These are phyloP conservation scores for Trididemnum miniatum DNA, from an alignment of 23 tunicate species.

Conservation along the genomic window DNA sequence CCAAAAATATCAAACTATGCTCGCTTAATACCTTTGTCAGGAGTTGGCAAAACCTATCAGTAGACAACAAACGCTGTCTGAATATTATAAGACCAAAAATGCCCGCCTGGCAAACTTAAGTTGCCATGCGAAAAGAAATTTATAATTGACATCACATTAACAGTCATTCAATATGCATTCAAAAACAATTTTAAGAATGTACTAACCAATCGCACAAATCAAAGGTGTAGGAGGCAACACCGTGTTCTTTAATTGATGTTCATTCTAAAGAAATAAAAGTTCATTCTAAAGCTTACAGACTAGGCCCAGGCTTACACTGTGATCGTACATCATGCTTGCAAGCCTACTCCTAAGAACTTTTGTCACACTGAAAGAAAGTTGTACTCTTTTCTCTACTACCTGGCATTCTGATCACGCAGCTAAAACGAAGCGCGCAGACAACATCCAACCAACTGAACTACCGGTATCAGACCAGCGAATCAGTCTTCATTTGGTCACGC, in stretches of 20 bases:
- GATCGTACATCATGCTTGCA: neutral
- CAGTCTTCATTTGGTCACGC: too few species aligned
- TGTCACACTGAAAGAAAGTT: neutral
- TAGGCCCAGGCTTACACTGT: too few species aligned
- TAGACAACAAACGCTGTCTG: neutral
- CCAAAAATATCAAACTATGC: neutral
- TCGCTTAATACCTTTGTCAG: neutral
- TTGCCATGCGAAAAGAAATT: neutral
- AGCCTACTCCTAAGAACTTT: neutral
- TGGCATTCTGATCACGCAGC: neutral
- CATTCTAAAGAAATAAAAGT: neutral
- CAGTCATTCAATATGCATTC: neutral
- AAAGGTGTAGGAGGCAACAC: neutral
- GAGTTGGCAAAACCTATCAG: neutral
- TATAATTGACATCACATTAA: neutral
- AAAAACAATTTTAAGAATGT: neutral
- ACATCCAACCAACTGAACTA: neutral
- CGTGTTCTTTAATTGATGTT: neutral
- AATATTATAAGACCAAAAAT: neutral
- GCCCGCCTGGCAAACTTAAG: neutral
- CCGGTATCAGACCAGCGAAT: too few species aligned
- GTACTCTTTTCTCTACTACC: neutral
- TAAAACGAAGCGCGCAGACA: neutral
- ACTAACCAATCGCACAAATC: neutral
- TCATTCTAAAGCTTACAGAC: neutral